Evolutionary conservation across 2,113 vertebrate species (phyloP), one percentile per base, ranked within the genome.

Genomic region (Mobula birostris): DNA sequence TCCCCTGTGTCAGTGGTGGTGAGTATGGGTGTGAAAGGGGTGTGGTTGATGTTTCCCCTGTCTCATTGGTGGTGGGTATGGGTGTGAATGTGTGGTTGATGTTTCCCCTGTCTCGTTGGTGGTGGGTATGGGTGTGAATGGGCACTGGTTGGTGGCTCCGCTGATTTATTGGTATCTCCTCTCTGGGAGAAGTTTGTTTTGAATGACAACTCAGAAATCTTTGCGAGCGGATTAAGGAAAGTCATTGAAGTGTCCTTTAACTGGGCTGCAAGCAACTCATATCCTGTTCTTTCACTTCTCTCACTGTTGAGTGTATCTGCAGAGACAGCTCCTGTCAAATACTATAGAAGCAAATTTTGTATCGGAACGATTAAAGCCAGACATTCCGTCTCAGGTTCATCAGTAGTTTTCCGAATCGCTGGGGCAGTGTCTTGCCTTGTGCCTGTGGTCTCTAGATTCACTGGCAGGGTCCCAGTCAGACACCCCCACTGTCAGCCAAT

Each of bases 161-260:
- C 5, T 4, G 27, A 27, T 7, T 24, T 9, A 15, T 24, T 27
- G 40, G 19, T 1, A 36, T 4, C 32, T 80, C 78, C 4, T 11
- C 78, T 80, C 32, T 36, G 14, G 17, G n/a, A 80, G 78, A 80
- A 79, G 79, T 87, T 61, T 24, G 21, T 29, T 21, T 87, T 56
- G 56, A 29, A 9, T 63, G 83, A 88, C 83, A 63, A 24, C 29
- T 21, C 14, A 9, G 11, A 5, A 56, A 87, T 61, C 56, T 29
- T 15, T 61, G 5, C 56, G 4, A 9, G 56, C 56, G 58, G 24
- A 58, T 63, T 29, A 56, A 88, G 80, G 17, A 83, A 56, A 83
- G 58, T n/a, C 58, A 88, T 63, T 63, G 58, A 14, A 63, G 83
- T 88, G 83, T 88, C 56, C 83, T 88, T 88, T 88, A 63, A 63